Evolutionary conservation across 2,888 invertebrate species (phyloP), one percentile per base, ranked within the genome.

Genomic region (Isotomurus palustris): DNA sequence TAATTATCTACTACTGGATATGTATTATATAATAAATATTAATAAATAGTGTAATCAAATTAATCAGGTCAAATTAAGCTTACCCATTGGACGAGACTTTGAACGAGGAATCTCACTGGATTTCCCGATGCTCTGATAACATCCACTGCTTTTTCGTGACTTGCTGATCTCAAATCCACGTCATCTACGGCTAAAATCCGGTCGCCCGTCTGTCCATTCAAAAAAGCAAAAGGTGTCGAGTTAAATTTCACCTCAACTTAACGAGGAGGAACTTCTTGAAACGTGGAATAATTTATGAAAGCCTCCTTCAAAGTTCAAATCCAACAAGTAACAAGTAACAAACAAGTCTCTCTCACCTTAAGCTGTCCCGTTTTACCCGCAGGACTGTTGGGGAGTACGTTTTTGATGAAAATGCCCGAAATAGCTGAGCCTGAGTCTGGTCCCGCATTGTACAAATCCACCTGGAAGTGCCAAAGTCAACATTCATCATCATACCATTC

Each of bases 391-490:
- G 58, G 84, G 14, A 95, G 84, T 0, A 99, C 95, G 73, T 93
- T 92, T 77, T 97, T 97, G 74, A 99, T 92, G 76, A 99, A 99
- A 73, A 99, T 96, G 5, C 97, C 97, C 56, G 92, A 86, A 68
- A 95, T 83, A 48, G 81, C 80, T 60, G 80, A 84, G 53, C 86
- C 86, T 64, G 84, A 84, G 67, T 84, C 82, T 53, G 84, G 81
- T 62, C 81, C 79, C 45, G 81, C 81, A 57, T 85, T 82, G 71
- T 84, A 85, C 69, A 89, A 80, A 73, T 91, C 87, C 55, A 88
- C 86, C 86, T 86, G 75, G 17, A 40, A 38, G 43, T 22, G 43
- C 43, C 43, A 43, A 43, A 24, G 24, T 43, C 43, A 43, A 43
- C 43, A 43, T 19, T 24, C 43, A 43, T 22, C 22, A 43, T n/a